Conservation (phyloP, 2,888 invertebrate genomes). For the Agrotis puta region DNA sequence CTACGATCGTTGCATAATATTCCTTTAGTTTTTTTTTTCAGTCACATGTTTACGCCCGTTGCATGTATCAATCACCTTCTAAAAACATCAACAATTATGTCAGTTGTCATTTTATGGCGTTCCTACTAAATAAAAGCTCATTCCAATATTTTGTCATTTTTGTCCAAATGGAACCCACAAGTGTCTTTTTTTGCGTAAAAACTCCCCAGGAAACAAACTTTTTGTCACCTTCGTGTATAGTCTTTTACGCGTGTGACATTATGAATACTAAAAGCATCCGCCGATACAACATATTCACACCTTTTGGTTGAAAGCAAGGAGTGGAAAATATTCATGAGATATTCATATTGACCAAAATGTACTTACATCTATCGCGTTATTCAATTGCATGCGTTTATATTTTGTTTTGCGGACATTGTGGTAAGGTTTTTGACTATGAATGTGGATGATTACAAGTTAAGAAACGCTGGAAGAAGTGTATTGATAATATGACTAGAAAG, state of each 20-base stretch:
- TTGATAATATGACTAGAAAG: no score
- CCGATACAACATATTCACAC: slow-evolving; percentile 48
- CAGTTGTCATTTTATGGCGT: not conserved
- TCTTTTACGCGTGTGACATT: slow-evolving; percentile 55
- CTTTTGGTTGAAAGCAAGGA: slow-evolving; percentile 17
- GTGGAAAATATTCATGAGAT: slow-evolving; percentile 14
- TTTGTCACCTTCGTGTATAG: slow-evolving; percentile 45
- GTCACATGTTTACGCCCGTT: not conserved
- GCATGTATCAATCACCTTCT: not conserved
- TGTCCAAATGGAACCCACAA: slow-evolving; percentile 13
- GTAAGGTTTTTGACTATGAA: no score
- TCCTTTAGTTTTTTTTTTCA: no score
- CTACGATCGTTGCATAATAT: not conserved
- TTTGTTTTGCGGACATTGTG: no score
- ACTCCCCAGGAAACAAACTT: slow-evolving; percentile 41
- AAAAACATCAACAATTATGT: not conserved
- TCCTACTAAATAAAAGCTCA: not conserved
- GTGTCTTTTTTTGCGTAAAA: slow-evolving; percentile 45
- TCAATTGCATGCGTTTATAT: no score
- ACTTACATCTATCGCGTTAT: no score
- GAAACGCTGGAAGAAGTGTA: no score
- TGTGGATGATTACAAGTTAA: no score
- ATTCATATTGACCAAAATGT: slow-evolving; percentile 10
- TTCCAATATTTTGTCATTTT: no score
- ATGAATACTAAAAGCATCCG: slow-evolving; percentile 65